Conservation (phyloP, 2,888 invertebrate species). For the Ennomos quercinarius region DNA sequence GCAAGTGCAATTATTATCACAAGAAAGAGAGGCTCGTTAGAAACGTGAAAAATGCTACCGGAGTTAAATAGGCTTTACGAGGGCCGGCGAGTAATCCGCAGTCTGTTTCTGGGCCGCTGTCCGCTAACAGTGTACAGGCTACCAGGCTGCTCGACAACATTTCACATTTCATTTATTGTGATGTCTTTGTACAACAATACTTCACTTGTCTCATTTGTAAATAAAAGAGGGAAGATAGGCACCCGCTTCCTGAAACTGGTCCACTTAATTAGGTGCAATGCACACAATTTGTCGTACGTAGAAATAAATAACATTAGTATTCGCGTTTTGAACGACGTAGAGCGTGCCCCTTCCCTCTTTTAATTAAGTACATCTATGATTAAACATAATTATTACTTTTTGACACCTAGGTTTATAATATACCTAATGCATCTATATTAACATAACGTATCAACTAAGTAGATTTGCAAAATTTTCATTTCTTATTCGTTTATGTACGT, state of each 20-base stretch:
- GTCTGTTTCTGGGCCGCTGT: slow-evolving; percentile 78
- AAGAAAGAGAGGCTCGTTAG: slow-evolving; percentile 42
- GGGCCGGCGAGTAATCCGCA: slow-evolving; percentile 75
- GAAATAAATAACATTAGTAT: too few species aligned
- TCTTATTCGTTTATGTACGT: slow-evolving; percentile 9
- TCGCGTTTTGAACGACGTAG: too few species aligned
- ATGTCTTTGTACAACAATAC: slow-evolving; percentile 10
- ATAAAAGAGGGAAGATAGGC: too few species aligned
- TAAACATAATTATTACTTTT: too few species aligned
- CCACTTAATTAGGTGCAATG: too few species aligned
- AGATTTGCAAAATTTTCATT: slow-evolving; percentile 11
- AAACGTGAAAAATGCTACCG: slow-evolving; percentile 51
- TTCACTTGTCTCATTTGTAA: not conserved
- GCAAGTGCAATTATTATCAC: slow-evolving; percentile 31
- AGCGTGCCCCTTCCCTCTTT: too few species aligned
- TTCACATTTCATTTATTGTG: slow-evolving; percentile 23
- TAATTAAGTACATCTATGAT: too few species aligned
- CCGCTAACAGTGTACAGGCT: slow-evolving; percentile 80
- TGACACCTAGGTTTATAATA: not conserved
- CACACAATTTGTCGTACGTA: too few species aligned
- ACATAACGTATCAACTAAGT: slow-evolving; percentile 15
- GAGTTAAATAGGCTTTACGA: slow-evolving; percentile 62
- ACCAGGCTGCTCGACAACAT: slow-evolving; percentile 44
- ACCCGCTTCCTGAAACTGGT: too few species aligned
- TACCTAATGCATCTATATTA: slow-evolving; percentile 7